These are phyloP conservation scores for Margarornis squamiger DNA, from an alignment of 2,797 vertebrate genomes.

Conservation along the genomic window DNA sequence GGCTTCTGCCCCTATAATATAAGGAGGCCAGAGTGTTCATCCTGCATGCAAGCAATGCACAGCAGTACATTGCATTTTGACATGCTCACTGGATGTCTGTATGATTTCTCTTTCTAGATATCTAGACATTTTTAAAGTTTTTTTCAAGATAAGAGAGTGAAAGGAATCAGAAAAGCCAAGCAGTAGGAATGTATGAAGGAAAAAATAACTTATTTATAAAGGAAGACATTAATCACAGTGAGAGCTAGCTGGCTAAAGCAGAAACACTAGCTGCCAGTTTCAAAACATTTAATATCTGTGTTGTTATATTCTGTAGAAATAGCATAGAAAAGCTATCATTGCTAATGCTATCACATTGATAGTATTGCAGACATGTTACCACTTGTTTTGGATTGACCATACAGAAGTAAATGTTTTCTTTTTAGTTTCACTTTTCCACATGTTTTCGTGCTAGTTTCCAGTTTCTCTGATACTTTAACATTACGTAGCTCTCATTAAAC, in stretches of 20 bases:
- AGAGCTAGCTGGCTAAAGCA: not conserved
- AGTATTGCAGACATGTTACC: not conserved
- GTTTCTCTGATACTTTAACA: not conserved
- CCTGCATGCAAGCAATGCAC: not conserved
- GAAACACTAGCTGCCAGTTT: not conserved
- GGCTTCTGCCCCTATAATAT: not conserved
- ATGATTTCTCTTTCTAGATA: not conserved
- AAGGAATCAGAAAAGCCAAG: not conserved
- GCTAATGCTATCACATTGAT: rapidly evolving
- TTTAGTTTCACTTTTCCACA: not conserved
- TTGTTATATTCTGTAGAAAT: not conserved
- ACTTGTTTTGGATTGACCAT: not conserved
- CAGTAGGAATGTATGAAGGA: not conserved
- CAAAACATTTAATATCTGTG: not conserved
- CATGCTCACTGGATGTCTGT: not conserved
- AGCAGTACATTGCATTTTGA: not conserved
- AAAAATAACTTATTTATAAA: not conserved
- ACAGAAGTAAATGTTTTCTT: not conserved
- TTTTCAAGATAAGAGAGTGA: not conserved
- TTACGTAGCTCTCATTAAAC: not conserved
- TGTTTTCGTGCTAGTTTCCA: not conserved
- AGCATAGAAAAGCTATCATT: not conserved
- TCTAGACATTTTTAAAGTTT: not conserved
- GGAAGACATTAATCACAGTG: not conserved
- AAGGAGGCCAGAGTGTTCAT: not conserved